A percentile compares a stretch with the other conserved stretches of the same genome.
Conservation (phyloP, 1,140 invertebrate species). For the Aphelinus atriplicis region DNA sequence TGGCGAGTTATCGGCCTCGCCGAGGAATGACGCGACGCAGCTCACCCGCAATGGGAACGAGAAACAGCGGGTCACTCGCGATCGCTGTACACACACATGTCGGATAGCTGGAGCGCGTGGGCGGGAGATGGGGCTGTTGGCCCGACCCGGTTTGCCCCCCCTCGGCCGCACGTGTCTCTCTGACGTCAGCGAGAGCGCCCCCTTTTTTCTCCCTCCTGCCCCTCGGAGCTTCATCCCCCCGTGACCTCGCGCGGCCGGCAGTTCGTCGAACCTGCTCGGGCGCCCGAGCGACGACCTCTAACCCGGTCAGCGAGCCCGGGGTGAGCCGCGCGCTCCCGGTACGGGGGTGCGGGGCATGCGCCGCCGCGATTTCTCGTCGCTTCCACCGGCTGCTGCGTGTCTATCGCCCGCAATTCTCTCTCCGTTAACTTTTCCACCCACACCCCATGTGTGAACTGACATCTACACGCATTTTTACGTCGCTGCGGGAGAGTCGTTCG, state of each 20-base stretch:
- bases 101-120: background rate
- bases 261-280: slow-evolving; percentile 55
- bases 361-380: background rate
- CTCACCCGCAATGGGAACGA: no score
- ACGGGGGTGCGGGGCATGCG: background rate
- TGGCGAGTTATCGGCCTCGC: background rate
- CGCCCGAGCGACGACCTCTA: slow-evolving; percentile 53
- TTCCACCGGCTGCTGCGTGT: background rate
- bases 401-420: slow-evolving; percentile 17
- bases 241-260: slow-evolving; percentile 47
- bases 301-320: slow-evolving; percentile 55
- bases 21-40: no score
- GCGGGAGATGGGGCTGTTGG: slow-evolving; percentile 31
- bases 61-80: no score
- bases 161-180: slow-evolving; percentile 49
- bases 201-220: slow-evolving; percentile 35
- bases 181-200: slow-evolving; percentile 49
- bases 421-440: background rate
- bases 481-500: no score
- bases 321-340: background rate
- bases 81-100: no score
- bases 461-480: background rate
- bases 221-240: slow-evolving; percentile 48
- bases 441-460: background rate
- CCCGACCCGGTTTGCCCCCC: slow-evolving; percentile 34